These are phyloP conservation scores for Drosophila kurseongensis DNA, from an alignment of 1,140 invertebrate species.

Conservation along the genomic window DNA sequence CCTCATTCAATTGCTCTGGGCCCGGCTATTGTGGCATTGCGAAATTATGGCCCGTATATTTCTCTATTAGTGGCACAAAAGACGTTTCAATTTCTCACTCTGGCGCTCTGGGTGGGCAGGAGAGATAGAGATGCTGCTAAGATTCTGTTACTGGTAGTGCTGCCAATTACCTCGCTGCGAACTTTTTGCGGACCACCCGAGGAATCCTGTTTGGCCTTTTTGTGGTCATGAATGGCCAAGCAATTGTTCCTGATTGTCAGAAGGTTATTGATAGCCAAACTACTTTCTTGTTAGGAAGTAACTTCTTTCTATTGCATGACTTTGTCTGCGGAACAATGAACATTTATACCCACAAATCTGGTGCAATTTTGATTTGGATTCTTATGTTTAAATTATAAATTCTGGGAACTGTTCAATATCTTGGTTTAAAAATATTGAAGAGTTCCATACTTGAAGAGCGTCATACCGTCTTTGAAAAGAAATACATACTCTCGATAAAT, in stretches of 20 bases:
- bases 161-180: slow-evolving; percentile 68
- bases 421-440: neutral
- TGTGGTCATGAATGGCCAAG: slow-evolving; percentile 77
- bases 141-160: slow-evolving; percentile 37
- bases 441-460: neutral
- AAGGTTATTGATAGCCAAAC: slow-evolving; percentile 71
- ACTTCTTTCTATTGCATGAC: slow-evolving; percentile 27
- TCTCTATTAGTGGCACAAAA: slow-evolving; percentile 77
- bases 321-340: slow-evolving; percentile 53
- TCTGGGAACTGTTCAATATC: slow-evolving; percentile 21
- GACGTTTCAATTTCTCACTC: slow-evolving; percentile 72
- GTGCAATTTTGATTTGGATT: slow-evolving; percentile 33
- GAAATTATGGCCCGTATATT: slow-evolving; percentile 73
- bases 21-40: slow-evolving; percentile 58
- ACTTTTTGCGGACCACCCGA: slow-evolving; percentile 71
- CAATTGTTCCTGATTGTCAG: slow-evolving; percentile 64
- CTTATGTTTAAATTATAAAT: slow-evolving; percentile 42
- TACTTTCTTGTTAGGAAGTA: slow-evolving; percentile 75
- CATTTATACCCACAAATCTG: slow-evolving; percentile 28
- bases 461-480: neutral
- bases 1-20: slow-evolving; percentile 44
- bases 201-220: slow-evolving; percentile 73
- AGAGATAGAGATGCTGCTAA: slow-evolving; percentile 10
- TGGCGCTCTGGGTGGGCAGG: slow-evolving; percentile 58
- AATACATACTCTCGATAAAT: too few species aligned